Evolutionary conservation across 2,888 invertebrate genomes (phyloP), one percentile per base, ranked within the genome.

Genomic region (Euplagia quadripunctaria): DNA sequence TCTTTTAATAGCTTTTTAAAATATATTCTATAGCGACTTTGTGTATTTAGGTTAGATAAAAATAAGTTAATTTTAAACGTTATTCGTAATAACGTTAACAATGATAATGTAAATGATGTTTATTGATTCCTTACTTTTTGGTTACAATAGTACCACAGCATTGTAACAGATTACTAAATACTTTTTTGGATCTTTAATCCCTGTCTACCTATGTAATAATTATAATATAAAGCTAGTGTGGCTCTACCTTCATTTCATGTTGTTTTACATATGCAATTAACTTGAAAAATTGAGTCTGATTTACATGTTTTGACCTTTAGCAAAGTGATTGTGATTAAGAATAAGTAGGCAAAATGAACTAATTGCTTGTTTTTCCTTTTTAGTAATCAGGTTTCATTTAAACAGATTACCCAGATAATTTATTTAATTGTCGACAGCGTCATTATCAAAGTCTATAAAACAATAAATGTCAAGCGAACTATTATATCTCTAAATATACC

Each of bases 311-410:
- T 75, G 79, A 78, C 79, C 82, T 83, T 82, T 80, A 65, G 20
- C 63, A 64, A 82, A 82, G 80, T 82, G 78, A 77, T 76, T 73
- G 74, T 71, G 31, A 83, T 74, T 78, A 74, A 70, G 70, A 43
- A 75, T 20, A 76, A 75, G 63, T 72, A 66, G 1, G 14, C 64
- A 31, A 75, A 73, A 67, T 46, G 16, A n/a, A 64, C 63, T 80
- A 80, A 80, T 79, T 79, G 74, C 75, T 80, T 65, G 82, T 74
- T 76, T 83, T 63, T 43, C 82, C 80, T 77, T 82, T 68, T 82
- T 77, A 70, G 82, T 82, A 76, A 71, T 67, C 77, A 66, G 43
- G 76, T 79, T 78, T 83, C 31, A 67, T 70, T 74, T 79, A 77
- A 78, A 74, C 68, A 65, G 68, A 70, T 82, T 8, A 46, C 4